Base-by-base conservation (phyloP, 2,113 vertebrate species). In the Nettapus auritus region DNA sequence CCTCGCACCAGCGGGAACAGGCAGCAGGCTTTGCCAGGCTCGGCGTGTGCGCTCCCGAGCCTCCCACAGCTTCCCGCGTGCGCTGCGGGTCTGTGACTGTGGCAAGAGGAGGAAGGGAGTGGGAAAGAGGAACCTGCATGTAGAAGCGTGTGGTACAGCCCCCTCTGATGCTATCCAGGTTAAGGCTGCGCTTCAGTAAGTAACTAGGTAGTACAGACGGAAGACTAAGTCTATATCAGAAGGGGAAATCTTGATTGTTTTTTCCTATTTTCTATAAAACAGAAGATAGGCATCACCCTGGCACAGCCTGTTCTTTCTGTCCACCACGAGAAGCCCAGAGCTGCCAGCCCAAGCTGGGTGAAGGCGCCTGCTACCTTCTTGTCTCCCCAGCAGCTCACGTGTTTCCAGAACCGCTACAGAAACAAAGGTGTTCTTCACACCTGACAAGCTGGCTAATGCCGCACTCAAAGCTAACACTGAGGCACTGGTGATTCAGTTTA, bases 71-170 rank as follows among this genome's bases (percentile, higher is more conserved):
- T 60, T 69, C 36, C 57, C 26, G 38, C 6, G 5, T 8, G 20
- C 21, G 55, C 36, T 1, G 1, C 50, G 79, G n/a, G 57, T 40
- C 71, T 0, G 0, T 31, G n/a, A 55, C n/a, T 31, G 26, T 2
- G 3, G 33, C 22, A 70, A 42, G 57, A 4, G 8, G 16, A 60
- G 25, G 53, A 69, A 52, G 40, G 26, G 11, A 69, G 19, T 26
- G 22, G 17, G 53, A 56, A 71, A 66, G 0, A 0, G 31, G 9
- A 57, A 48, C 25, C 14, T 53, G 31, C 33, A 60, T 31, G 26
- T 8, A 79, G 60, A 74, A 83, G 63, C 17, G 38, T 3, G 44
- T 69, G 56, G 68, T 77, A 89, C 13, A 71, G 2, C 12, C 9
- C 8, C 10, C 64, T 77, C 29, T 21, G 33, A 15, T 64, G 53